Evolutionary conservation across 2,888 invertebrate genomes (phyloP), one percentile per base, ranked within the genome.

Genomic region (Hirtodrosophila histrioides): DNA sequence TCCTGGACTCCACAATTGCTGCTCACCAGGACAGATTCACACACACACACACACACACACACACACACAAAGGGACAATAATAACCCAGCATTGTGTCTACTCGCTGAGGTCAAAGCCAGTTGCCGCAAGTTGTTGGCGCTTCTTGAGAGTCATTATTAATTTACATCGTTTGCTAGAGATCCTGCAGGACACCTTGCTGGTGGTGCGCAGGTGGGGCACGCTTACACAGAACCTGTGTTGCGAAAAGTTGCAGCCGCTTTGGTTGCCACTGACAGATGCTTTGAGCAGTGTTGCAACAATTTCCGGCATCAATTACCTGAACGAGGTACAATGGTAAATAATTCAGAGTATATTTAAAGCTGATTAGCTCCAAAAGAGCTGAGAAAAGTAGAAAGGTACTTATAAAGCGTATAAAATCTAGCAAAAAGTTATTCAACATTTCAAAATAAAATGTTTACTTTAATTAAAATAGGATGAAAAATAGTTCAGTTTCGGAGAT

Each of bases 131-230:
- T 55, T 58, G 79, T 73, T 69, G 55, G 48, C 54, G 71, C 70
- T 57, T 43, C 54, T 78, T 69, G 55, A 55, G n/a, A 62, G 55
- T 62, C 78, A 69, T 77, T 77, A 77, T 77, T 78, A 81, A 77
- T 81, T 81, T 77, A 78, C 54, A 50, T 56, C 51, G 45, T 69
- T 81, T 81, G 51, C 70, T 17, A 55, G 50, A 35, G 40, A 54
- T 73, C 53, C 74, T 54, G 53, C 45, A 53, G 55, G 73, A 65
- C 37, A 51, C 23, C 12, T 10, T 24, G 5, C 3, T 1, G 3
- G 24, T 5, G 8, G 24, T 5, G 51, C 36, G 44, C 74, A 49
- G 54, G 46, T 44, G 53, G n/a, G n/a, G 9, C 35, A 12, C 43
- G 29, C 24, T 35, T 46, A 9, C 23, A 69, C 27, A 33, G 41